Base-by-base conservation (phyloP, 1,140 invertebrate genomes). In the Halictus rubicundus region DNA sequence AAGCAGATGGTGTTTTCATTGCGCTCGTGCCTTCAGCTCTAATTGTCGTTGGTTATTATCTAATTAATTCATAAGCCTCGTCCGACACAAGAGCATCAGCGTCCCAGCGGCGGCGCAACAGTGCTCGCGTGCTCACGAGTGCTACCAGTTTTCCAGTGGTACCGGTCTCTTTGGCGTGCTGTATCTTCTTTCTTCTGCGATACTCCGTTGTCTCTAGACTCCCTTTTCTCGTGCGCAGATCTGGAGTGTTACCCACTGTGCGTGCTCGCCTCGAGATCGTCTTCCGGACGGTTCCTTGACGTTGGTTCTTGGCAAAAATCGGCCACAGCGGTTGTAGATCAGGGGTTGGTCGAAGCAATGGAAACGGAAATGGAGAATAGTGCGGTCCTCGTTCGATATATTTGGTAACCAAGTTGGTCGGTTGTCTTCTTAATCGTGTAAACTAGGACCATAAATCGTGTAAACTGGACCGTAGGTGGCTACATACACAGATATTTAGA, bases 31-130 rank as follows among this genome's bases (percentile, higher is more conserved):
- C 72, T 81, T 70, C 68, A 27, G n/a, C 74, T 80, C 79, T 90
- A 88, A 90, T 90, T 90, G 89, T 82, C 77, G 89, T 79, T 75
- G 85, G 81, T 88, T 84, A 83, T 90, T 89, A 90, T 89, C 88
- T 89, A 90, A 90, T 90, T 90, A 90, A 90, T 90, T 89, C 88
- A 86, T 86, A 86, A 85, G 83, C 83, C 85, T 77, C 86, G 75
- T 88, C 82, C 66, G 59, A 65, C 65, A 65, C 39, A 61, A 32
- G 49, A 87, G 61, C 69, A 77, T 73, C 79, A 54, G 66, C 60
- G 54, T 54, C 66, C 14, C 32, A 32, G 5, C 32, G 32, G 54
- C 42, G 52, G n/a, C 64, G 57, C 59, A 54, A 81, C 78, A 71
- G 68, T 1, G 37, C 25, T 63, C 60, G 78, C 78, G 87, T 80